Evolutionary conservation across 2,113 vertebrate genomes (phyloP), one percentile per base, ranked within the genome.

Genomic region (Dipodomys merriami): DNA sequence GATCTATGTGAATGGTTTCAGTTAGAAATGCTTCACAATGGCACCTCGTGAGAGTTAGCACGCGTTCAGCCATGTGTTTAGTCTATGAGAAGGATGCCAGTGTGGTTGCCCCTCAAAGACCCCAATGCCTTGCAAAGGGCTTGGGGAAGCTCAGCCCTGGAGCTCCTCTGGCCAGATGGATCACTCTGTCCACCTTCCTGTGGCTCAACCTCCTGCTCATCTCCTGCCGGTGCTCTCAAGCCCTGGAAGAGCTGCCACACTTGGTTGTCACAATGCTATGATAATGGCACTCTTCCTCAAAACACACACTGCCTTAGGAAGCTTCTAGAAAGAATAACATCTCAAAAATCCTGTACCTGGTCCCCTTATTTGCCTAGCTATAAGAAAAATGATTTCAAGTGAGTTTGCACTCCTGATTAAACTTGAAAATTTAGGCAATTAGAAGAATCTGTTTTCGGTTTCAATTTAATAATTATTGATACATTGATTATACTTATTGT

Each of bases 341-440:
- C 91, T 93, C 33, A 23, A 53, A 39, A 65, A 67, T 67, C 71
- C 57, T 18, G 60, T 3, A 39, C 8, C 6, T 73, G 5, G 35
- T 8, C 44, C 60, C 6, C 18, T 79, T 10, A 19, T 35, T 81
- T 62, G n/a, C 35, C 49, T 65, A 19, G n/a, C 44, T 83, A 79
- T 33, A 57, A 78, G 68, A 83, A 88, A 79, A 44, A 12, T 15
- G 49, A 83, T 33, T 83, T 71, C n/a, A 84, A 84, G 19, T 73
- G 6, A 6, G 23, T 29, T 79, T 77, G 5, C 44, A 11, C 25
- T 29, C 71, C 39, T 64, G 27, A 68, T 68, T 18, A 23, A 35
- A 33, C 68, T 30, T n/a, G 60, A 20, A n/a, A 76, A 83, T 10
- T 25, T 62, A 22, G n/a, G 13, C 64, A 16, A n/a, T 39, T 35